These are phyloP conservation scores for Muricea muricata DNA, from an alignment of 92 coral and sea anemone genomes.

Conservation along the genomic window DNA sequence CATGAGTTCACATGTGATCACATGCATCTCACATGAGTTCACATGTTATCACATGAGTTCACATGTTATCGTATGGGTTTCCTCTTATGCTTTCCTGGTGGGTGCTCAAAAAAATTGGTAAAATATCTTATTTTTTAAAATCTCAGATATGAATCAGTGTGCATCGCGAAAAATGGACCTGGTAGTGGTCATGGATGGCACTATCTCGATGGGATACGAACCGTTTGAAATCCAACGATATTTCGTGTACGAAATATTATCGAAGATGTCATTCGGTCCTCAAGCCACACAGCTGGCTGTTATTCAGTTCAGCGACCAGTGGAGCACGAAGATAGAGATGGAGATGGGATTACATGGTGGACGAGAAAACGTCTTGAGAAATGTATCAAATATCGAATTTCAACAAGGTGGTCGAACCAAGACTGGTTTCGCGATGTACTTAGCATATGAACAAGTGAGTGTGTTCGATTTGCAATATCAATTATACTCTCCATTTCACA, in stretches of 20 bases:
- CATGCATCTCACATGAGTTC: too few species aligned
- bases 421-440: conserved; percentile 18
- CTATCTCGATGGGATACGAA: conserved; percentile 7
- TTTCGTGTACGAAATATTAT: conserved; percentile 3
- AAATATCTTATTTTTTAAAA: too few species aligned
- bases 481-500: too few species aligned
- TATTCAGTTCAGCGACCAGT: conserved; percentile 25
- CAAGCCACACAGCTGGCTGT: neutral
- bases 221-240: neutral
- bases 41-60: too few species aligned
- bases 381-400: neutral
- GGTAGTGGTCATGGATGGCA: conserved; percentile 30
- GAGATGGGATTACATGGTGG: conserved; percentile 12
- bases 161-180: conserved; percentile 22
- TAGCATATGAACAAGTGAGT: conserved; percentile 11
- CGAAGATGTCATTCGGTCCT: neutral
- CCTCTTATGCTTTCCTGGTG: too few species aligned
- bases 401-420: conserved; percentile 5
- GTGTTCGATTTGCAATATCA: too few species aligned
- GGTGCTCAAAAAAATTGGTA: too few species aligned
- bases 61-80: too few species aligned
- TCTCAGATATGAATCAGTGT: neutral
- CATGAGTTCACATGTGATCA: too few species aligned
- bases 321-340: conserved; percentile 4
- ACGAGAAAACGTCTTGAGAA: neutral